Base-by-base conservation (phyloP, 1,140 invertebrate genomes). In the Rhyacophila brunnea region DNA sequence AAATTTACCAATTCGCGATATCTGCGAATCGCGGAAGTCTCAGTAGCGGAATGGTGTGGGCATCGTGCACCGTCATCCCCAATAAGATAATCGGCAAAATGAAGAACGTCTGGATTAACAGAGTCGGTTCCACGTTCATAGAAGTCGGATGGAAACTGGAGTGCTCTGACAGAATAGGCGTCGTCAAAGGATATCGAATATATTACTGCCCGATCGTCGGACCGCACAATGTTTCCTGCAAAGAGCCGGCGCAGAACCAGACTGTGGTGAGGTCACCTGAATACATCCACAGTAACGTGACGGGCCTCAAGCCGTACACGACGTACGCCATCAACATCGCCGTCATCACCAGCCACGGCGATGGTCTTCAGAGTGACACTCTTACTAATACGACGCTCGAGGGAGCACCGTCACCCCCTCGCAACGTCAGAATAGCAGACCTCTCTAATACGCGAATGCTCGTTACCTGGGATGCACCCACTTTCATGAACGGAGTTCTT, bases 21-120 rank as follows among this genome's bases (percentile, higher is more conserved):
- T 83, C 88, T 2, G 84, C 85, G 3, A 89, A 91, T 67, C 82
- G 80, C 4, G 68, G 78, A 2, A 71, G 68, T 5, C 74, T 74
- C 18, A 88, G 86, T 61, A 90, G 87, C 69, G 89, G 88, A 0
- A 89, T 91, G 85, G 75, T 85, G 6, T 90, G 88, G 88, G 85
- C 88, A 6, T 82, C 81, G 1, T 91, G 89, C 71, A 88, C 87
- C 2, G 82, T 89, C 35, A 82, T 88, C n/a, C 83, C 85, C 65
- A 83, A 85, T 62, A 83, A 82, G 66, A 81, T 81, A 38, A 77
- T 84, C 7, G 81, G 82, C 35, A 89, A 88, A 76, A 82, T 87
- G 65, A 86, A 85, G 48, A 82, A 81, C 48, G 80, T 87, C 1
- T 81, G 80, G 72, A 79, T 87, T 35, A 81, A 82, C 65, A 69